phyloP scores from a whole-genome alignment of 2,888 invertebrate species.

The Nasonia oneida region DNA sequence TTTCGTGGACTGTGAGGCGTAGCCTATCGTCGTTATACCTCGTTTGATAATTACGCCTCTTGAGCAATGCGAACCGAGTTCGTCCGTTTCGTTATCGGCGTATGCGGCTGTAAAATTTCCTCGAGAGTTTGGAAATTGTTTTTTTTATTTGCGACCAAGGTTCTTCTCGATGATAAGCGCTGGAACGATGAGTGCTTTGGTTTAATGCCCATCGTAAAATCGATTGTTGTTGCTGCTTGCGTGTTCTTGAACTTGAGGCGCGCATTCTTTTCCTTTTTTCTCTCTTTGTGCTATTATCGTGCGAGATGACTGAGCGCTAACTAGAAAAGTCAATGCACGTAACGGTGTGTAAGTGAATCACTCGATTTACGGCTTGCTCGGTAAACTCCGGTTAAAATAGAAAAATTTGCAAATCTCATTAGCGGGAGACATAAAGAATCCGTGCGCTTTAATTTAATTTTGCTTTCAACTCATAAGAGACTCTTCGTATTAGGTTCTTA shows the following conservation, averaged over 20 bases:
- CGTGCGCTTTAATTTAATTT: background rate
- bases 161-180: background rate
- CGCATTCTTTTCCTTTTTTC: background rate
- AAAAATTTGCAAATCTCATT: background rate
- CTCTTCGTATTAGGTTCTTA: background rate
- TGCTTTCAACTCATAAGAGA: background rate
- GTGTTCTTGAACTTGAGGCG: background rate
- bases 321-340: constrained; percentile 5
- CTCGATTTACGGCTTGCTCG: background rate
- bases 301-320: background rate
- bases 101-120: background rate
- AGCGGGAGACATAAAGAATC: background rate
- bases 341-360: background rate
- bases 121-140: background rate
- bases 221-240: background rate
- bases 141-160: background rate
- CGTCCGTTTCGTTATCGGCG: too few relatives aligned
- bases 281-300: background rate
- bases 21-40: background rate
- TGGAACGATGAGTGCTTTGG: background rate
- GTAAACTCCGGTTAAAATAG: background rate
- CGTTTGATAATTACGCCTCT: background rate
- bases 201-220: background rate
- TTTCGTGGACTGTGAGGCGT: too few relatives aligned
- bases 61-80: background rate